Base-by-base conservation (phyloP, 2,113 vertebrate genomes). In the Gasterosteus nipponicus region DNA sequence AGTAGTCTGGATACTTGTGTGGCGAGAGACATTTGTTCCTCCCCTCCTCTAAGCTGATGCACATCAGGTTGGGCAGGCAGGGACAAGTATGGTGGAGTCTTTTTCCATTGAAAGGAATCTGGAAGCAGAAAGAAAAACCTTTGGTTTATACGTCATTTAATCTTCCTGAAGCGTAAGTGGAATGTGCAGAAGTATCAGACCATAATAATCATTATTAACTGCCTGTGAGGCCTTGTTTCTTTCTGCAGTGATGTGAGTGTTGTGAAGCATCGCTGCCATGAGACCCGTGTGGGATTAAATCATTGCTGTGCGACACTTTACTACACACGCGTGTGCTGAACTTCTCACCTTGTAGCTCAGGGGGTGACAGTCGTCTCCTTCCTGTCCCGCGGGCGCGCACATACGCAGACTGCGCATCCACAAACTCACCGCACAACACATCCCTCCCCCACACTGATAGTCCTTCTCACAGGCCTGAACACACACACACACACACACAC, bases 401-500 rank as follows among this genome's bases (percentile, higher is more conserved):
- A 98, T 96, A 5, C 96, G 92, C 66, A 99, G 93, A 88, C 94
- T 96, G 79, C 93, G 94, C 73, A 99, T 96, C 97, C 98, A 99
- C 89, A 99, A 92, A 80, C 97, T 99, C 7, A 98, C 91, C 0
- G 98, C 97, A 1, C 98, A 99, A 85, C 97, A 99, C 96, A 95
- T 96, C 74, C 93, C 91, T n/a, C 84, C 93, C 7, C 95, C 96
- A 7, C 98, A 99, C 90, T 99, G 96, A 41, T 93, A 86, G 90
- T 99, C 97, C 69, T 85, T 95, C 42, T 97, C 94, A 0, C 98
- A 99, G 75, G 96, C 89, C 94, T 94, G 1, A 10, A 83, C 35
- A 78, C 68, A 83, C 56, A 58, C 33, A 54, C 46, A 65, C 47
- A 66, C 65, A 82, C 61, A 75, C 71, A 66, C 39, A 73, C 58